A percentile compares a stretch with the other conserved stretches of the same genome.
phyloP scores from a whole-genome alignment of 2,797 vertebrate genomes.

The Melopsittacus undulatus region DNA sequence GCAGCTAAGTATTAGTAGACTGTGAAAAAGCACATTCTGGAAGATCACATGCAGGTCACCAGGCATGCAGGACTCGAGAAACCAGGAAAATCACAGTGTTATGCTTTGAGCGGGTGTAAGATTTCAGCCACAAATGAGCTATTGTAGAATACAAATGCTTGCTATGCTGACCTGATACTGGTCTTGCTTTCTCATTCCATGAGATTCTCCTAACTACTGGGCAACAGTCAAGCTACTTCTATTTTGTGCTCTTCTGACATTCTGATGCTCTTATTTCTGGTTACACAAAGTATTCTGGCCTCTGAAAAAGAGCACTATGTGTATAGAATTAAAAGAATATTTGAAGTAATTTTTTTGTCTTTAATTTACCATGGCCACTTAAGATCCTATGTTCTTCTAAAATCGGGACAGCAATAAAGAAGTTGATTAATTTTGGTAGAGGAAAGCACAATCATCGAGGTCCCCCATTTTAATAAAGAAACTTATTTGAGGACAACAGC shows the following conservation, averaged over 20 bases:
- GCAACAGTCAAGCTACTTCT: neutral
- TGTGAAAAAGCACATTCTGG: neutral
- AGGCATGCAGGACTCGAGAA: neutral
- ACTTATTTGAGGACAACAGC: neutral
- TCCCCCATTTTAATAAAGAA: neutral
- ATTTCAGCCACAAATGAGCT: neutral
- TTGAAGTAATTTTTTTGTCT: neutral
- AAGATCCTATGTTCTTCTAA: neutral
- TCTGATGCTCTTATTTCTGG: neutral
- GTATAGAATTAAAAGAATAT: neutral
- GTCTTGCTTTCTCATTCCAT: neutral
- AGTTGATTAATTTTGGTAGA: neutral
- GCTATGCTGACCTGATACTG: neutral
- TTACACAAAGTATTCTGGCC: neutral
- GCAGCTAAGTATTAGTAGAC: neutral
- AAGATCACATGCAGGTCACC: neutral
- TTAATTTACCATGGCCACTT: neutral
- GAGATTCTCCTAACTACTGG: neutral
- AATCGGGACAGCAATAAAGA: neutral
- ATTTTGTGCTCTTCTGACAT: neutral
- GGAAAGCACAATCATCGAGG: neutral
- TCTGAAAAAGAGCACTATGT: rapidly evolving
- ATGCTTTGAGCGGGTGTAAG: neutral
- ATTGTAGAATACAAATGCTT: neutral
- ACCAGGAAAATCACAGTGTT: neutral